Evolutionary conservation across 2,797 vertebrate genomes (phyloP).

Genomic region (Falco peregrinus): DNA sequence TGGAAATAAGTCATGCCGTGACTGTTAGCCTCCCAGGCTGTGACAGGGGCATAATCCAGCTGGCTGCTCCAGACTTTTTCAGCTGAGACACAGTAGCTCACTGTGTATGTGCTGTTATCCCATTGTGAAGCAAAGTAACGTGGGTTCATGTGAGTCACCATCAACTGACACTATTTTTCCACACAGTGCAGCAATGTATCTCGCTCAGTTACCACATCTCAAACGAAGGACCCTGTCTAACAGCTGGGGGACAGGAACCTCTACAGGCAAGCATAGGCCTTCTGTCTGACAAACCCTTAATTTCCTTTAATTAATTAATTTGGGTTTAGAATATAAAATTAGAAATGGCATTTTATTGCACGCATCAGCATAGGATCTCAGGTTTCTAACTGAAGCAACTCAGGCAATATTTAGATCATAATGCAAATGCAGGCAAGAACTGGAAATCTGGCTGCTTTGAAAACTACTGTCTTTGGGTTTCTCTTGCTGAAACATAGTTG

Average conservation of each 20-base stretch:
- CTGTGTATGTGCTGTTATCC: neutral
- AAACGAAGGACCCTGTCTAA: neutral
- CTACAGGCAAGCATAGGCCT: neutral
- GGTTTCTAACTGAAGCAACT: neutral
- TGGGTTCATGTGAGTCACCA: neutral
- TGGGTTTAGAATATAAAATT: neutral
- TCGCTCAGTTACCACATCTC: neutral
- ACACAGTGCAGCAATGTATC: neutral
- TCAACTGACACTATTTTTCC: neutral
- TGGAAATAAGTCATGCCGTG: neutral
- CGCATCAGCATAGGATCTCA: neutral
- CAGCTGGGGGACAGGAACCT: neutral
- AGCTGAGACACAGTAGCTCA: constrained; percentile 1
- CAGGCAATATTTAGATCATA: neutral
- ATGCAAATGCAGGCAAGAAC: neutral
- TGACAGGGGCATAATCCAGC: neutral
- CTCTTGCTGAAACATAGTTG: neutral
- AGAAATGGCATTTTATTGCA: neutral
- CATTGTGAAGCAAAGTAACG: neutral
- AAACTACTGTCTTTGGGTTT: neutral
- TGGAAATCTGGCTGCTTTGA: neutral
- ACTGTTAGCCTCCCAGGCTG: neutral
- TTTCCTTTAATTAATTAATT: constrained; percentile 13
- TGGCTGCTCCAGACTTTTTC: neutral
- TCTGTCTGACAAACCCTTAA: neutral